These are phyloP conservation scores for Athrips mouffetella DNA, from an alignment of 2,888 invertebrate genomes.

Conservation along the genomic window DNA sequence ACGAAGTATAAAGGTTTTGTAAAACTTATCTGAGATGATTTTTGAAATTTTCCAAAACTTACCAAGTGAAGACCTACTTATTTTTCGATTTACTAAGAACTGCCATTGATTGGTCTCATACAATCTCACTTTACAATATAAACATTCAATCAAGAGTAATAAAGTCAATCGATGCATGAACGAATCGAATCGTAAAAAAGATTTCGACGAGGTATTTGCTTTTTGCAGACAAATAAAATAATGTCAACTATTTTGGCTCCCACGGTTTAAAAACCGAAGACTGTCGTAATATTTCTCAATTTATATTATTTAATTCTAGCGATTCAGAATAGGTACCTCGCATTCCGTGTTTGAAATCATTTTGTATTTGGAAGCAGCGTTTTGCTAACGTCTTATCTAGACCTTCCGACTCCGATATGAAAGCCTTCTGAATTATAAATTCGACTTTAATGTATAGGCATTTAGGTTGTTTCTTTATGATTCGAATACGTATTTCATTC, in stretches of 20 bases:
- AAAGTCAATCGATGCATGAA: neutral
- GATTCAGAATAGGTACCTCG: too few relatives aligned
- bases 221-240: neutral
- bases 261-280: conserved; percentile 27
- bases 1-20: too few relatives aligned
- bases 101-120: neutral
- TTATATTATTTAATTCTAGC: too few relatives aligned
- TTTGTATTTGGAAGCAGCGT: conserved; percentile 26
- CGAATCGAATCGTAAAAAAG: neutral
- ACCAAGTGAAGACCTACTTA: too few relatives aligned
- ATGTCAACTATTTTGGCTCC: conserved; percentile 18
- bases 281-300: too few relatives aligned
- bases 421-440: neutral
- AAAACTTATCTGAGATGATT: too few relatives aligned
- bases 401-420: neutral
- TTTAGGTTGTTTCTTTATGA: neutral
- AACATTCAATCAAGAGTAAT: neutral
- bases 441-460: neutral
- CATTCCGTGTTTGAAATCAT: conserved; percentile 38
- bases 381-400: conserved; percentile 28
- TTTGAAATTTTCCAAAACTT: too few relatives aligned
- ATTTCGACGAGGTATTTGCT: neutral
- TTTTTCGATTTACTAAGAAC: too few relatives aligned
- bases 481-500: too few relatives aligned
- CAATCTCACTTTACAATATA: neutral